Percentiles rank a stretch among this genome's conserved stretches.
Conservation (phyloP, 2,113 vertebrate species). For the Alligator sinensis region DNA sequence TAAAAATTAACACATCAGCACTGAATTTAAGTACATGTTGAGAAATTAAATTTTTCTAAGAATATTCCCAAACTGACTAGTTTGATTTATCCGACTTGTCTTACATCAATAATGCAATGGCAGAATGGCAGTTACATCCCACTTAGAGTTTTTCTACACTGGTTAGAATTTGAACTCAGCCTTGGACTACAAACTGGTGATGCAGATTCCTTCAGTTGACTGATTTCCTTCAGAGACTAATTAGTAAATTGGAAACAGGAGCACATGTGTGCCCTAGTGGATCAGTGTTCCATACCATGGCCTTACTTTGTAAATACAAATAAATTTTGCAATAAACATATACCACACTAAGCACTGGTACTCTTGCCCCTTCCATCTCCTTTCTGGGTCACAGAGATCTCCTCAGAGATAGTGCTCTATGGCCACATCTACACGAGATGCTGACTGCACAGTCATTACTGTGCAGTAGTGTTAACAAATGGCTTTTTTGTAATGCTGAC, state of each 20-base stretch:
- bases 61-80: neutral
- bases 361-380: neutral
- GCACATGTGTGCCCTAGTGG: neutral
- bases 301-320: neutral
- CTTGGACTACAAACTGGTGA: neutral
- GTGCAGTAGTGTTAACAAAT: too few species aligned
- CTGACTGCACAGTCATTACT: too few species aligned
- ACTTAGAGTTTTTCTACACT: neutral
- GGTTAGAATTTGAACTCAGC: neutral
- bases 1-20: neutral
- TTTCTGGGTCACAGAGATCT: neutral
- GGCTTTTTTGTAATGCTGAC: too few species aligned
- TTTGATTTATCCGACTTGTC: neutral
- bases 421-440: too few species aligned
- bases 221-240: neutral
- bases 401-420: neutral
- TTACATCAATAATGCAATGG: neutral
- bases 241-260: neutral
- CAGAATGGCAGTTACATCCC: neutral
- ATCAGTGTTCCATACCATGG: neutral
- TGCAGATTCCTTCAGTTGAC: neutral
- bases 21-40: neutral
- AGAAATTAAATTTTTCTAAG: neutral
- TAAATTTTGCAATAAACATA: neutral
- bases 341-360: neutral